phyloP scores from a whole-genome alignment of 2,888 invertebrate genomes.

The Bimastos eiseni region DNA sequence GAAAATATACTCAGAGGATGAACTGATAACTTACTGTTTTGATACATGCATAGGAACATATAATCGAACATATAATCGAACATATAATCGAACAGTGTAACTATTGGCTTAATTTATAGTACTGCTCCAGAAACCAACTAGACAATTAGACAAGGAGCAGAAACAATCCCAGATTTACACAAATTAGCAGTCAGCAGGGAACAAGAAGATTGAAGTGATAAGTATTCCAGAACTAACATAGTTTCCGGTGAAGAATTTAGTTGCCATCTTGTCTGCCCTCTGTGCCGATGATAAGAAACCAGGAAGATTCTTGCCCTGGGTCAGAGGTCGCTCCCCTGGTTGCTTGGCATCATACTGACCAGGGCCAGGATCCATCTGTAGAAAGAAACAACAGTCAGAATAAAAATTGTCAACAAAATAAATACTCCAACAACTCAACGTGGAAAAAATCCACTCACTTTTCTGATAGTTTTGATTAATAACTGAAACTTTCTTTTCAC shows the following conservation, averaged over 20 bases:
- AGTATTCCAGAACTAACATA: constrained; percentile 52
- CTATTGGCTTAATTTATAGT: not conserved
- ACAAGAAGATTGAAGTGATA: not conserved
- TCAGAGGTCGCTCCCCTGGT: constrained; percentile 46
- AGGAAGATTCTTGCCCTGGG: constrained; percentile 49
- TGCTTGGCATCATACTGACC: constrained; percentile 54
- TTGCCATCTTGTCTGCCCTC: constrained; percentile 56
- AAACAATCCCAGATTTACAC: not conserved
- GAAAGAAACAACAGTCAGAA: not conserved
- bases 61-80: too few species aligned
- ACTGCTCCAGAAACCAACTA: not conserved
- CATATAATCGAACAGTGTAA: not conserved
- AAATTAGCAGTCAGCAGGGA: not conserved
- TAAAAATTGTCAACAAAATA: not conserved
- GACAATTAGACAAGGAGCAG: not conserved
- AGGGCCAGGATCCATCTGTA: constrained; percentile 55
- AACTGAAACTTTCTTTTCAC: not conserved
- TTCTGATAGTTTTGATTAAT: not conserved
- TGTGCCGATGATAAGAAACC: constrained; percentile 58
- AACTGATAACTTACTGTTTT: not conserved
- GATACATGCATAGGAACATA: too few species aligned
- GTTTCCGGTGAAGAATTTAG: constrained; percentile 60
- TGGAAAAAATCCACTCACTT: not conserved
- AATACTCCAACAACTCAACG: not conserved
- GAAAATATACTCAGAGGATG: not conserved